Conservation (phyloP, 2,797 vertebrate genomes). For the Enteromius trimaculatus region DNA sequence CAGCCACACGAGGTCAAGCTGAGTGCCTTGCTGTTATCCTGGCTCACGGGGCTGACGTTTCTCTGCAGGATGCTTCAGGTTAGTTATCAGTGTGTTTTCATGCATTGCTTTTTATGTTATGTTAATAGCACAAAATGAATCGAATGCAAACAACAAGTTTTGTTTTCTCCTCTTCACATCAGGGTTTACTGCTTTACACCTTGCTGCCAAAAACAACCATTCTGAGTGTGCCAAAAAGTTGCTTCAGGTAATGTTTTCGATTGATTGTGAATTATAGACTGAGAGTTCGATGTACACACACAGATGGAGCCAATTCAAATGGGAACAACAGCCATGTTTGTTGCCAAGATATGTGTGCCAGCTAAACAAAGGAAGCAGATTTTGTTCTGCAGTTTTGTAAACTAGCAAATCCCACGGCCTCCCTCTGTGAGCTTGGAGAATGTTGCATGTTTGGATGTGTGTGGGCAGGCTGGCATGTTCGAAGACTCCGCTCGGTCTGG, state of each 20-base stretch:
- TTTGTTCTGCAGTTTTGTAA: conserved; percentile 29
- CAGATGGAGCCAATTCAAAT: conserved; percentile 15
- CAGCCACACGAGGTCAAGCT: conserved; percentile 85
- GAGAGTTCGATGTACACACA: not conserved
- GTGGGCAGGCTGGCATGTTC: conserved; percentile 17
- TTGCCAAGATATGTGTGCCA: conserved; percentile 6
- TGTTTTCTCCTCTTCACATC: conserved; percentile 28
- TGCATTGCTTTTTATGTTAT: not conserved
- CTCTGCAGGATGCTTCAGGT: conserved; percentile 88
- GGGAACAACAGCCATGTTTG: not conserved
- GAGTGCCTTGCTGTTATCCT: conserved; percentile 92
- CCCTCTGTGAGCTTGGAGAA: conserved; percentile 23
- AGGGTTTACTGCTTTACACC: conserved; percentile 91
- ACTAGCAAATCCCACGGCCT: conserved; percentile 36
- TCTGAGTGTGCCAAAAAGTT: conserved; percentile 88
- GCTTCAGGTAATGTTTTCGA: conserved; percentile 84
- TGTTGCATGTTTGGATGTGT: conserved; percentile 34
- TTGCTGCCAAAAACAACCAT: conserved; percentile 93
- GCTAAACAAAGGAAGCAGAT: conserved; percentile 35
- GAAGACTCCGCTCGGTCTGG: not conserved
- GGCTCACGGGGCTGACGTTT: conserved; percentile 87
- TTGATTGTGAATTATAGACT: not conserved
- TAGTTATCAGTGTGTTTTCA: conserved; percentile 35
- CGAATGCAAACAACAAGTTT: not conserved
- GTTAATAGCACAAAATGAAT: not conserved